Base-by-base conservation (phyloP, 2,888 invertebrate species). In the Marasmarcha lunaedactyla region DNA sequence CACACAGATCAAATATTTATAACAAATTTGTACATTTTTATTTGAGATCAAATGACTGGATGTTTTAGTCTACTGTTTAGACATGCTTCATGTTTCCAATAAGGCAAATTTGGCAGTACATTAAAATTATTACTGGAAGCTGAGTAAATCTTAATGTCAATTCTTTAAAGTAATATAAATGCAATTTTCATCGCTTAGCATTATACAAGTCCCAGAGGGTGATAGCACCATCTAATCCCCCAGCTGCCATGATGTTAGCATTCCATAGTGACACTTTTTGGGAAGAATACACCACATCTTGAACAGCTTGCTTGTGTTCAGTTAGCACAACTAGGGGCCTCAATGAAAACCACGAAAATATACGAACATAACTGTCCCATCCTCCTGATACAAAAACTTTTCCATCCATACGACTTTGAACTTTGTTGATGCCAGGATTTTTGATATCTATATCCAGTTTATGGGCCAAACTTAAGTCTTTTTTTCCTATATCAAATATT, bases 121-220 rank as follows among this genome's bases (percentile, higher is more conserved):
- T 20, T 20, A 20, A 20, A 20, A 20, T 20, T n/a, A n/a, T n/a
- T n/a, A n/a, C n/a, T n/a, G n/a, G n/a, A n/a, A n/a, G n/a, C n/a
- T n/a, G n/a, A n/a, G n/a, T n/a, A n/a, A n/a, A n/a, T n/a, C n/a
- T n/a, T n/a, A n/a, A n/a, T n/a, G n/a, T n/a, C n/a, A n/a, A n/a
- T n/a, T n/a, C n/a, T n/a, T n/a, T n/a, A n/a, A n/a, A n/a, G n/a
- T n/a, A n/a, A 20, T 3, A 20, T 20, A 20, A 20, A 20, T 20
- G 4, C 20, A 20, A 7, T n/a, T 11, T 30, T 60, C 56, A 78
- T 48, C 70, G 61, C 48, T 74, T 78, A 45, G 54, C 61, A 46
- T 92, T 92, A 62, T 92, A 93, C 54, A 93, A 84, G 77, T 91
- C 89, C 93, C 93, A 93, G 41, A 93, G 83, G 3, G 91, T 89